Evolutionary conservation across 2,888 invertebrate species (phyloP), one percentile per base, ranked within the genome.

Genomic region (Noctua janthina): DNA sequence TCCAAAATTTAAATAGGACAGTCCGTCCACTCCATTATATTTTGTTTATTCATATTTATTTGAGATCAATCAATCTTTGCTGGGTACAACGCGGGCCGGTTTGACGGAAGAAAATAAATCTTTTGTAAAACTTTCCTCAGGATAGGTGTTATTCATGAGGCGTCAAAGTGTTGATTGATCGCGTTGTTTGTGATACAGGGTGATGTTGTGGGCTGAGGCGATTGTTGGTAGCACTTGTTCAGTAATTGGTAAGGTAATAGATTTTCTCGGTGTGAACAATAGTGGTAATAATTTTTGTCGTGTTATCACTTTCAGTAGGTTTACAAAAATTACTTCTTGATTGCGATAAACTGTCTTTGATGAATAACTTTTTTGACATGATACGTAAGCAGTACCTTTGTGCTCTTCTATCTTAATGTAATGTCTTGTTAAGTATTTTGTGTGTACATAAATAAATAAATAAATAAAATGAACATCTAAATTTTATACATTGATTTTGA

Each of bases 121-220:
- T 96, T 96, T 96, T 96, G 95, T 96, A 93, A 93, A 96, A 96
- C 92, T 96, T 96, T 94, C 93, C 95, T 94, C 90, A 93, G 94
- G 93, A 95, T 94, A 94, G 94, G 94, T 95, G 95, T 96, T 96
- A 96, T 96, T 96, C 96, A 96, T 95, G 95, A 96, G 94, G 92
- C 94, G 95, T 95, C 95, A 95, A 91, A 91, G 91, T 91, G 89
- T 92, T 96, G 96, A 96, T 96, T 95, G 96, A 96, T 96, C 93
- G 94, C 92, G 90, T 91, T 93, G 92, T 94, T 94, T 93, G 83
- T 67, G 68, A 83, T 76, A 75, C 46, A 56, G 64, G n/a, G 1
- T 64, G 81, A 66, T 81, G 73, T 51, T 82, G 46, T 66, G 76
- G 62, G 85, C 78, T 85, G 79, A 59, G 78, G 89, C 88, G 87